phyloP scores from a whole-genome alignment of 2,888 invertebrate genomes.

The Xestia c-nigrum region DNA sequence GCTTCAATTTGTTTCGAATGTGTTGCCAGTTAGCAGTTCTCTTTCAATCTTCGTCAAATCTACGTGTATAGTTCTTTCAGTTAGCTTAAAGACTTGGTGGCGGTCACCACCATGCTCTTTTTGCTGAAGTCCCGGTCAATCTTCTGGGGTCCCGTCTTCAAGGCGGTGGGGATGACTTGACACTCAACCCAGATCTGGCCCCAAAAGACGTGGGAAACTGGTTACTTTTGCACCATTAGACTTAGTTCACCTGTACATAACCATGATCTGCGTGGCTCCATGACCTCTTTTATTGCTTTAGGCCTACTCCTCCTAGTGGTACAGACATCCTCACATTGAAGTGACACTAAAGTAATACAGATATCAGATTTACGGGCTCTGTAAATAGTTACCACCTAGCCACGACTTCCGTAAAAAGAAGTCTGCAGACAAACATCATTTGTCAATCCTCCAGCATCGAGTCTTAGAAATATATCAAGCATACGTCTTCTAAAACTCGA shows the following conservation, averaged over 20 bases:
- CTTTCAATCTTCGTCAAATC: slow-evolving; percentile 43
- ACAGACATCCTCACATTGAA: no score
- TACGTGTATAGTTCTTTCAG: slow-evolving; percentile 15
- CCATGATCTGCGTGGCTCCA: slow-evolving; percentile 9
- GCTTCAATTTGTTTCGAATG: slow-evolving; percentile 30
- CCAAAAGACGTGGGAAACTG: slow-evolving; percentile 36
- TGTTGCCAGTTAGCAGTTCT: slow-evolving; percentile 46
- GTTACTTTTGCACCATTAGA: slow-evolving; percentile 50
- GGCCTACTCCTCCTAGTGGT: no score
- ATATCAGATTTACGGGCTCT: neutral
- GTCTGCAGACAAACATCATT: slow-evolving; percentile 27
- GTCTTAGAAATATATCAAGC: neutral
- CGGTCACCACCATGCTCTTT: neutral
- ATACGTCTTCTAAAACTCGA: neutral
- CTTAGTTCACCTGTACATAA: slow-evolving; percentile 35
- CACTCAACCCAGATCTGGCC: slow-evolving; percentile 43
- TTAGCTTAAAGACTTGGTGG: slow-evolving; percentile 18
- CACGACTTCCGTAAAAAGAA: neutral
- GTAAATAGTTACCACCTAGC: neutral
- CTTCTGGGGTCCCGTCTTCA: slow-evolving; percentile 31
- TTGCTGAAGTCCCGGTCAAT: slow-evolving; percentile 24
- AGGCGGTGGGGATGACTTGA: slow-evolving; percentile 53
- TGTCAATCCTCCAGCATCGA: neutral
- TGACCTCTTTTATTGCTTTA: neutral
- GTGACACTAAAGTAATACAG: neutral